These are phyloP conservation scores for Magallana angulata DNA, from an alignment of 1,140 invertebrate species.

Conservation along the genomic window DNA sequence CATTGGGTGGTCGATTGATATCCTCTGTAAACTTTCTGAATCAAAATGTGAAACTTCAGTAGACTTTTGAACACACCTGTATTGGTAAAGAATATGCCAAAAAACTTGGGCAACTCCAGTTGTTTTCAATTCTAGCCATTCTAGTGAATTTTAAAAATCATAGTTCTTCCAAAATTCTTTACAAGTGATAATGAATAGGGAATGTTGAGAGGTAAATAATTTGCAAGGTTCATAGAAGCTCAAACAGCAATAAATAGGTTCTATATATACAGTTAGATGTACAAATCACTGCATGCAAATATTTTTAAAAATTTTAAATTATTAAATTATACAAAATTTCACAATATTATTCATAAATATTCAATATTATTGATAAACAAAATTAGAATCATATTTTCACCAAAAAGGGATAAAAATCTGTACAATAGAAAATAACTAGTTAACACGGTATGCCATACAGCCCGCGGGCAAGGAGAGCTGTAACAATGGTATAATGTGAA, in stretches of 20 bases:
- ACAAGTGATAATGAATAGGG: no score
- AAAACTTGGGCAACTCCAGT: no score
- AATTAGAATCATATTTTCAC: not conserved
- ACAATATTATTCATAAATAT: constrained; percentile 4
- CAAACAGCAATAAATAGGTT: not conserved
- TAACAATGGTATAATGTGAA: not conserved
- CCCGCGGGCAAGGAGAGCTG: not conserved
- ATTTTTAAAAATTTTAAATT: not conserved
- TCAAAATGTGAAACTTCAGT: no score
- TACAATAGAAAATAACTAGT: constrained; percentile 2
- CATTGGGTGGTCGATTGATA: no score
- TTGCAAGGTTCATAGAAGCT: no score
- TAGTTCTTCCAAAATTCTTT: no score
- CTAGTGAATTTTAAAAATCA: no score
- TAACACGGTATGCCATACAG: not conserved
- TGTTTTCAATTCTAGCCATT: no score
- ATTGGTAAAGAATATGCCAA: no score
- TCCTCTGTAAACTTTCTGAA: no score
- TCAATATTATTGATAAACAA: not conserved
- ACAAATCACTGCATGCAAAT: not conserved
- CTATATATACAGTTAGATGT: constrained; percentile 13
- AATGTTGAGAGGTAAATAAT: no score
- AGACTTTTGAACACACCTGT: no score
- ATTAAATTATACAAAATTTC: not conserved
- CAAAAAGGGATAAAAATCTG: constrained; percentile 17